These are phyloP conservation scores for Vultur gryphus DNA, from an alignment of 2,797 vertebrate species.

Conservation along the genomic window DNA sequence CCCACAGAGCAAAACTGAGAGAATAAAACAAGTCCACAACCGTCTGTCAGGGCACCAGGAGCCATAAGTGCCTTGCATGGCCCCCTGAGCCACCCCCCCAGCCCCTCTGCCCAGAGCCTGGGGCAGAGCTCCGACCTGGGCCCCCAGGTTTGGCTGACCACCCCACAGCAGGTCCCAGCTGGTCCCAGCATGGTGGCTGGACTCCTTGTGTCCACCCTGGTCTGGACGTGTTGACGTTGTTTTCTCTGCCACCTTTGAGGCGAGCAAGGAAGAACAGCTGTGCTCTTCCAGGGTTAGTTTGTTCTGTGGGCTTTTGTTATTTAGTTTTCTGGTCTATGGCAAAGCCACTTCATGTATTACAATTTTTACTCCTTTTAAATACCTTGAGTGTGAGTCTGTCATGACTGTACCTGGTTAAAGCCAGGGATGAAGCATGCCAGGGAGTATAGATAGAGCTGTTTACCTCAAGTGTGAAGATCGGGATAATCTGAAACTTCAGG, in stretches of 20 bases:
- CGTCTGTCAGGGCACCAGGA: not conserved
- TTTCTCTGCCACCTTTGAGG: not conserved
- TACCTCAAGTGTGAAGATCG: accelerated
- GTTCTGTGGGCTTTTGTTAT: not conserved
- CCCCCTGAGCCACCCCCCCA: accelerated
- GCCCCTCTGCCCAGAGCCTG: not conserved
- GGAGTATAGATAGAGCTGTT: not conserved
- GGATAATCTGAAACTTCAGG: not conserved
- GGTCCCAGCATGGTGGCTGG: accelerated
- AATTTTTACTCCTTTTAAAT: not conserved
- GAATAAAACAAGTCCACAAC: not conserved
- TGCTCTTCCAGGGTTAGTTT: not conserved
- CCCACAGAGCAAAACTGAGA: not conserved
- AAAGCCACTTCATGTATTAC: not conserved
- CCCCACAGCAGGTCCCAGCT: not conserved
- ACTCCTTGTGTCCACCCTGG: not conserved
- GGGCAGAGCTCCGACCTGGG: not conserved
- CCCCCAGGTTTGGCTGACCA: not conserved
- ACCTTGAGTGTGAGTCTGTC: not conserved
- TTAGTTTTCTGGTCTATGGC: not conserved
- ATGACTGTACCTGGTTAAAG: not conserved
- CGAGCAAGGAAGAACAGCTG: not conserved
- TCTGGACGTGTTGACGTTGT: accelerated
- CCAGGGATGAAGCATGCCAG: not conserved
- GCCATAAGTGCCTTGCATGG: accelerated